Conservation (phyloP, 2,888 invertebrate species). For the Myopa testacea region DNA sequence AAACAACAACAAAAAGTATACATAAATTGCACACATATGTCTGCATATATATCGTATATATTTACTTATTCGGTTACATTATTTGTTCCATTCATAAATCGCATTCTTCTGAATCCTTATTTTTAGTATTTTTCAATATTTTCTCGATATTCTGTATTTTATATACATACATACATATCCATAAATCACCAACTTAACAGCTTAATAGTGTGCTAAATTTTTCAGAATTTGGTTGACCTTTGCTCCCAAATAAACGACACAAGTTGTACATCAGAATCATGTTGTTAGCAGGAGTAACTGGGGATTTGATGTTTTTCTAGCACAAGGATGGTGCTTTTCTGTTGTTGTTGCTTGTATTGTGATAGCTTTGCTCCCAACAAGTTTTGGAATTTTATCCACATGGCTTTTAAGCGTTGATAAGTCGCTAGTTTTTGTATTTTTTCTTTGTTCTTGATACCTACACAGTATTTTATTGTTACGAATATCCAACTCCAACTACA, state of each 20-base stretch:
- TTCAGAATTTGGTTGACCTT: not conserved
- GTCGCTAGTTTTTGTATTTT: not conserved
- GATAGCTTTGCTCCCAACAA: not conserved
- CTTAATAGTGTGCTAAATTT: not conserved
- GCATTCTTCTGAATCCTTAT: not conserved
- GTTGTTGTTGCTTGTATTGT: not conserved
- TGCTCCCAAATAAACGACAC: not conserved
- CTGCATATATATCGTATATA: too few species aligned
- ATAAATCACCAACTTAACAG: not conserved
- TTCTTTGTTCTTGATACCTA: not conserved
- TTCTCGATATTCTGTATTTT: not conserved
- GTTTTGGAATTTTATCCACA: not conserved
- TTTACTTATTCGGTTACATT: not conserved
- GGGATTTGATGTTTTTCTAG: too few species aligned
- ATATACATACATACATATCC: not conserved
- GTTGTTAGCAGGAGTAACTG: not conserved
- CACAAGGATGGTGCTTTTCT: too few species aligned
- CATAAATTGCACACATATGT: too few species aligned
- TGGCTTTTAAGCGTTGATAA: not conserved
- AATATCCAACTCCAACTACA: not conserved
- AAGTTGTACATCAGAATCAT: not conserved
- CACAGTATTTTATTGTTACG: not conserved
- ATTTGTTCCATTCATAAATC: not conserved
- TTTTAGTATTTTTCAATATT: not conserved
- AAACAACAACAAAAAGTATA: too few species aligned